Conservation (phyloP, 2,113 vertebrate genomes). For the Buteo buteo region DNA sequence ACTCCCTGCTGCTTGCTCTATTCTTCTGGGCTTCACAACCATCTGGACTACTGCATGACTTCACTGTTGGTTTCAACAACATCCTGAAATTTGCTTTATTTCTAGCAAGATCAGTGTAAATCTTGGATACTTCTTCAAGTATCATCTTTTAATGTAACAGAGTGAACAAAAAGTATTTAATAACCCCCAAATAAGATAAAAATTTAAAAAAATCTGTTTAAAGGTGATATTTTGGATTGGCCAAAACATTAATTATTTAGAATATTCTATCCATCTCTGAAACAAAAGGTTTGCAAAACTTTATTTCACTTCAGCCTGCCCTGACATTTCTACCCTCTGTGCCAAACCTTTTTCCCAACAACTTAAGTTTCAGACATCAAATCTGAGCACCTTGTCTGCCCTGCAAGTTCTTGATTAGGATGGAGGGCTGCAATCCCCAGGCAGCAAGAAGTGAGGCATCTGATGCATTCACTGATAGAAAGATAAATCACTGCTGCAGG, state of each 20-base stretch:
- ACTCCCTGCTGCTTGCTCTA: neutral
- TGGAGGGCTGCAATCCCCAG: neutral
- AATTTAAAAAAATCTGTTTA: neutral
- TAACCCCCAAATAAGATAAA: neutral
- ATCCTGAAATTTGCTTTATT: neutral
- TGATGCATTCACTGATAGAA: neutral
- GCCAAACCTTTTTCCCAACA: neutral
- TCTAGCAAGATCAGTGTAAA: neutral
- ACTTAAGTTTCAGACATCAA: neutral
- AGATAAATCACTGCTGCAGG: slow-evolving; percentile 16
- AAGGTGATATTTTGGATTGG: neutral
- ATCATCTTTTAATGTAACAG: neutral
- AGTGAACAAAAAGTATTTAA: neutral
- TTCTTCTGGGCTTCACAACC: neutral
- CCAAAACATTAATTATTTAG: neutral
- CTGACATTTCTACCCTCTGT: neutral
- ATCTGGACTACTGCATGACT: neutral
- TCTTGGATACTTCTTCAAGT: neutral
- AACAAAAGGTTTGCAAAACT: neutral
- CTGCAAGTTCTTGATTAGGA: neutral
- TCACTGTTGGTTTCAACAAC: neutral
- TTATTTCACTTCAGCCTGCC: neutral
- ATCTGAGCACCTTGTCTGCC: neutral
- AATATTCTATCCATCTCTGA: neutral
- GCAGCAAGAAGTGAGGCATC: neutral